These are phyloP conservation scores for Octonoba sinensis DNA, from an alignment of 2,888 invertebrate genomes.

Conservation along the genomic window DNA sequence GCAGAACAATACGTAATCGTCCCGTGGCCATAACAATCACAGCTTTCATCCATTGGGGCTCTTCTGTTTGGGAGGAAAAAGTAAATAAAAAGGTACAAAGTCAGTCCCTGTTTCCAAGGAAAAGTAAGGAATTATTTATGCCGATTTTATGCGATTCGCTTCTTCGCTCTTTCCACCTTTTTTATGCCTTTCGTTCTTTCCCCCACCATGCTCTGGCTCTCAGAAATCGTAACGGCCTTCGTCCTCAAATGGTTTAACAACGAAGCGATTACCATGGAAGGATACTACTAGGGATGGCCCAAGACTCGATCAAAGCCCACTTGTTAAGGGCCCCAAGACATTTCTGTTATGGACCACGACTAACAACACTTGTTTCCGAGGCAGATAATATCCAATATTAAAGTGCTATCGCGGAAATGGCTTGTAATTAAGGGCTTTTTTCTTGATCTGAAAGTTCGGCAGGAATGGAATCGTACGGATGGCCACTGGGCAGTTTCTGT, in stretches of 20 bases:
- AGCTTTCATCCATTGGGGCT: slow-evolving; percentile 29
- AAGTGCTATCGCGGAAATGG: too few relatives aligned
- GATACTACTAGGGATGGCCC: too few relatives aligned
- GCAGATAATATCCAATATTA: too few relatives aligned
- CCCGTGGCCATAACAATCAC: slow-evolving; percentile 49
- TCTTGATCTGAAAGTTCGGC: too few relatives aligned
- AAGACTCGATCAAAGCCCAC: too few relatives aligned
- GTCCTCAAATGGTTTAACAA: background rate
- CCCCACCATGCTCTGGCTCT: background rate
- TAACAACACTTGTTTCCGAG: too few relatives aligned
- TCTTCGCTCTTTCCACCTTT: slow-evolving; percentile 5
- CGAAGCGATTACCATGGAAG: too few relatives aligned
- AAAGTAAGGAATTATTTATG: slow-evolving; percentile 57
- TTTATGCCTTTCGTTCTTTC: background rate
- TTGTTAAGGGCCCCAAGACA: too few relatives aligned
- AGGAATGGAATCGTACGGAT: too few relatives aligned
- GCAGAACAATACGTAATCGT: slow-evolving; percentile 54
- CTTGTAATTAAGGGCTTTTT: too few relatives aligned
- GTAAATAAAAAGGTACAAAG: slow-evolving; percentile 11
- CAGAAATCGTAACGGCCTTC: background rate
- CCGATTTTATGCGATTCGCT: slow-evolving; percentile 43
- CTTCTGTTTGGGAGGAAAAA: slow-evolving; percentile 14
- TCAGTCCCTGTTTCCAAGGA: slow-evolving; percentile 4
- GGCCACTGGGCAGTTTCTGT: too few relatives aligned
- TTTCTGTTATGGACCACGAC: too few relatives aligned